phyloP scores from a whole-genome alignment of 2,888 invertebrate species.

The Thyatira batis region DNA sequence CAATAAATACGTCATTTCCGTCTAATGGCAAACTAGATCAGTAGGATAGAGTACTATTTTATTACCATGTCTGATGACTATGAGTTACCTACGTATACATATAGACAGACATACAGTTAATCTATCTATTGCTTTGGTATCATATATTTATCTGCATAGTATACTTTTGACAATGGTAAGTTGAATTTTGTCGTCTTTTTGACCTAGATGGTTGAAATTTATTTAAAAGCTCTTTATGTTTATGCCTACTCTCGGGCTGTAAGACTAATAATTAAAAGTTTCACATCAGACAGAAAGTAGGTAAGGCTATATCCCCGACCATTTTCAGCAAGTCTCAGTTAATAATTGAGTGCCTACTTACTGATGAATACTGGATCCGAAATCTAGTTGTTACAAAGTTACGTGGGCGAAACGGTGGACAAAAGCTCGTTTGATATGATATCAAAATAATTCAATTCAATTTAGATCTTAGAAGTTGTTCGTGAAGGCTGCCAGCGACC shows the following conservation, averaged over 20 bases:
- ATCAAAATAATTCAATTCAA: not conserved
- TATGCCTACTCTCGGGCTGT: too few relatives aligned
- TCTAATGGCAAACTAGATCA: conserved; percentile 36
- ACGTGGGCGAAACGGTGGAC: not conserved
- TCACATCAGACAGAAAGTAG: not conserved
- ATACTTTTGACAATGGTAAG: too few relatives aligned
- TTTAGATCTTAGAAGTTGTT: not conserved
- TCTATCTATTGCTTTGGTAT: too few relatives aligned
- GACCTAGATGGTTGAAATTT: too few relatives aligned
- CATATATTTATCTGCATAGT: too few relatives aligned
- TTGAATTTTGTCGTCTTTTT: too few relatives aligned
- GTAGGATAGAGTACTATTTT: conserved; percentile 35
- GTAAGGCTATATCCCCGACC: not conserved
- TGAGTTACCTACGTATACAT: not conserved
- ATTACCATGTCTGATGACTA: conserved; percentile 17
- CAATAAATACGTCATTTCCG: conserved; percentile 43
- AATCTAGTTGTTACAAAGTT: not conserved
- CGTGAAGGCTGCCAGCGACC: not conserved
- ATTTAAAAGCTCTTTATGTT: too few relatives aligned
- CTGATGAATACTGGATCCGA: not conserved
- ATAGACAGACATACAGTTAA: too few relatives aligned
- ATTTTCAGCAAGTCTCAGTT: not conserved
- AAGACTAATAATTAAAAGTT: too few relatives aligned
- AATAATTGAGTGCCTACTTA: not conserved
- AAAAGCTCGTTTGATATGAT: not conserved